Evolutionary conservation across 2,888 invertebrate species (phyloP).

Genomic region (Lasioglossum villosulum): DNA sequence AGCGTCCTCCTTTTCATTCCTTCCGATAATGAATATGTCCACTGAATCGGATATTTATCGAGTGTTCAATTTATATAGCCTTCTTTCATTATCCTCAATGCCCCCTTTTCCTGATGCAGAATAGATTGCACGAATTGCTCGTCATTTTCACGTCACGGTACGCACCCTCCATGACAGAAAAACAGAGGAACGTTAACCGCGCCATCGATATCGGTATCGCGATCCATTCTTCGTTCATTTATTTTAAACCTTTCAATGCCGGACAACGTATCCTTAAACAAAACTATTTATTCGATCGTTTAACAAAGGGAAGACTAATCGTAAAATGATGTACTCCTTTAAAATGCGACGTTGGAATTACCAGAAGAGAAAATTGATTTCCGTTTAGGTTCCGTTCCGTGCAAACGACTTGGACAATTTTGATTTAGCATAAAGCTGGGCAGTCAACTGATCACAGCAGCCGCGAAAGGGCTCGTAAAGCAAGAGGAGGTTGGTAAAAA

Average conservation of each 20-base stretch:
- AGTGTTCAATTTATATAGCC: neutral
- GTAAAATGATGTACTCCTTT: too few relatives aligned
- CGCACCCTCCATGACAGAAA: neutral
- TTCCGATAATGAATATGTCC: neutral
- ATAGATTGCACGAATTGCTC: constrained; percentile 2
- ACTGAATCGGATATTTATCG: neutral
- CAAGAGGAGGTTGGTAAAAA: neutral
- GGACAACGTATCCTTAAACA: neutral
- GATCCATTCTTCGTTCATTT: neutral
- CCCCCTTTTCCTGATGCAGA: neutral
- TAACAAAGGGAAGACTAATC: neutral
- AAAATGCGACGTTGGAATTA: neutral
- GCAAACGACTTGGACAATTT: neutral
- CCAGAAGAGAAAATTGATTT: neutral
- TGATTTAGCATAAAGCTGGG: neutral
- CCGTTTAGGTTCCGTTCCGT: neutral
- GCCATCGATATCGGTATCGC: neutral
- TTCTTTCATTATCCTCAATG: neutral
- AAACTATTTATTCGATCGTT: neutral
- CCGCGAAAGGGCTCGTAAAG: neutral
- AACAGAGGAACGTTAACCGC: neutral
- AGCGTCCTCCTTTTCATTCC: constrained; percentile 12
- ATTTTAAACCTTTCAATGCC: neutral
- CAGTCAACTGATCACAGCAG: neutral
- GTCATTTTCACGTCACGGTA: neutral